phyloP scores from a whole-genome alignment of 2,797 vertebrate genomes.

The Sternarchorhynchus goeldii region DNA sequence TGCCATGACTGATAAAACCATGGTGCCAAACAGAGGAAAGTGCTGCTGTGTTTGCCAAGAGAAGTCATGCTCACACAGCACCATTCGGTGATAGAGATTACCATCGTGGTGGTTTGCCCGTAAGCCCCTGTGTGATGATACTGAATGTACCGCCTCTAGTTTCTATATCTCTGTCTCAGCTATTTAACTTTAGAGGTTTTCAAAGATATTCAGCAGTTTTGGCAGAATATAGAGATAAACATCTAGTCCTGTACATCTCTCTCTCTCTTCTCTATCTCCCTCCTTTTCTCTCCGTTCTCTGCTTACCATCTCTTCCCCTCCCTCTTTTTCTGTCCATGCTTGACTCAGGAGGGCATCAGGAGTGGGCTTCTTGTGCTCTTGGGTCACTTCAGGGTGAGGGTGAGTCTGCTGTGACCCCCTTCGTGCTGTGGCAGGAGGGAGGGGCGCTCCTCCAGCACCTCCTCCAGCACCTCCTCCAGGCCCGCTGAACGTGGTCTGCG shows the following conservation, averaged over 20 bases:
- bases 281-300: not conserved
- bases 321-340: not conserved
- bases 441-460: slow-evolving; percentile 28
- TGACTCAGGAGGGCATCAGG: slow-evolving; percentile 15
- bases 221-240: too few species aligned
- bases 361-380: slow-evolving; percentile 31
- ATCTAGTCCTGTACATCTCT: not conserved
- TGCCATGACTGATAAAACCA: not conserved
- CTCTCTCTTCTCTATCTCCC: not conserved
- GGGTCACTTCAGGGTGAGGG: slow-evolving; percentile 36
- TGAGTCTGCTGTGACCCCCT: slow-evolving; percentile 22
- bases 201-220: too few species aligned
- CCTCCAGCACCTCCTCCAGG: slow-evolving; percentile 21
- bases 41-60: not conserved
- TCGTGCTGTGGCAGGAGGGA: too few species aligned
- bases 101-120: too few species aligned
- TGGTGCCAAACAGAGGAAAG: not conserved
- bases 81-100: too few species aligned
- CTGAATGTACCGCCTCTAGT: not conserved
- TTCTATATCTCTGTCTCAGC: too few species aligned
- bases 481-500: slow-evolving; percentile 48
- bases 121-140: not conserved
- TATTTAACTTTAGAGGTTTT: too few species aligned
- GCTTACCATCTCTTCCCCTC: not conserved
- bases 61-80: too few species aligned